Base-by-base conservation (phyloP, 2,113 vertebrate species). In the Carassius gibelio region DNA sequence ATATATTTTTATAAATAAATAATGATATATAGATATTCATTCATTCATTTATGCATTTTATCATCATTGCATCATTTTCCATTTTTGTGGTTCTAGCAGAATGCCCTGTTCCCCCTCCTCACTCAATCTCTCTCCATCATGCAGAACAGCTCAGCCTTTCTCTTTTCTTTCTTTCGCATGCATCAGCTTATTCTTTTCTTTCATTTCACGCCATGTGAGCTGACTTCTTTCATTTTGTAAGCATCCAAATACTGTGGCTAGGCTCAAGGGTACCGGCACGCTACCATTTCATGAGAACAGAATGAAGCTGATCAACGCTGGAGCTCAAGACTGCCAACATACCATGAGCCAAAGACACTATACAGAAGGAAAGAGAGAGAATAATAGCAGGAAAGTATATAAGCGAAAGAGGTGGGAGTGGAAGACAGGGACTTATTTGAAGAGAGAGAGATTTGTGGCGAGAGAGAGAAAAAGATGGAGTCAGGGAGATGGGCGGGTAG, bases 121-220 rank as follows among this genome's bases (percentile, higher is more conserved):
- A 8, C 30, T 82, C 15, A 5, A 57, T 71, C 36, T 21, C 69
- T 52, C 77, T 86, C 52, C 62, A 19, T 88, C 87, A 87, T 87
- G 84, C 87, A 87, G 87, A 87, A 79, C 77, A 88, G 81, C 81
- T 83, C 82, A 84, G 86, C 77, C 84, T 86, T 76, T 83, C 71
- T 71, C 77, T 87, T 83, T 80, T 77, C 48, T 57, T 62, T 74
- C 82, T 84, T 83, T 83, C 62, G 62, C 68, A 84, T 85, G 82
- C 88, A 87, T 90, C 87, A 89, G 87, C 88, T 88, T 89, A 84
- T 90, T 90, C 81, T 84, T 84, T 78, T 71, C 86, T 87, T 90
- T 88, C 84, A 90, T 90, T 90, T 88, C 85, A 85, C 82, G 87
- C 84, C 71, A 62, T 52, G 66, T 84, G 85, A 85, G 66, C 86